Evolutionary conservation across 2,113 vertebrate genomes (phyloP), one percentile per base, ranked within the genome.

Genomic region (Hipposideros armiger): DNA sequence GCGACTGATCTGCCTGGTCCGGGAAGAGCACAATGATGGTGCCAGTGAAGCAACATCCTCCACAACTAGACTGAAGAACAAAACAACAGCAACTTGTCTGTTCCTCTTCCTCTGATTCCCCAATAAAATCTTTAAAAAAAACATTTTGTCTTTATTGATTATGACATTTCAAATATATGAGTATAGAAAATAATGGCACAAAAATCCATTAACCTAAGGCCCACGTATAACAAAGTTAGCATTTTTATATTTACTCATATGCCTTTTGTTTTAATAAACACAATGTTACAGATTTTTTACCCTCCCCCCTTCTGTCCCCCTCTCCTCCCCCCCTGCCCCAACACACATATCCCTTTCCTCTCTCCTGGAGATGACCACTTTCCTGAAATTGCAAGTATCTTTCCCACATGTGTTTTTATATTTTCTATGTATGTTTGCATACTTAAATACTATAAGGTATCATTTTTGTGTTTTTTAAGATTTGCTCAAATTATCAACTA

Each of bases 221-320:
- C 7, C 42, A 54, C 0, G 2, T 56, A 40, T 30, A 58, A 86
- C 3, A 64, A 82, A 82, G 17, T 66, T 77, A 67, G 30, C 15
- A 36, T 70, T 64, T 64, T 17, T 28, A 47, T 88, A 20, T 87
- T 84, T 88, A 78, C 30, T 54, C 56, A 77, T 91, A 52, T 66
- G 24, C 11, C 20, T 87, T 93, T 87, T 66, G 17, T 91, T 91
- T 73, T 36, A 94, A 82, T 36, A 95, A 94, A 60, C 64, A 83
- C 5, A 24, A 13, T 36, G 28, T n/a, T 73, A 20, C 52, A 11
- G 8, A 10, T 54, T 88, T 73, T 70, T 87, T 6, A 81, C 22
- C 45, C 0, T 7, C 10, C 26, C 11, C 1, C 16, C 6, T 36
- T 36, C 36, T 36, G 36, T 36, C 36, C 36, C 36, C 36, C 36